Evolutionary conservation across 2,888 invertebrate species (phyloP), one percentile per base, ranked within the genome.

Genomic region (Chydorus sphaericus): DNA sequence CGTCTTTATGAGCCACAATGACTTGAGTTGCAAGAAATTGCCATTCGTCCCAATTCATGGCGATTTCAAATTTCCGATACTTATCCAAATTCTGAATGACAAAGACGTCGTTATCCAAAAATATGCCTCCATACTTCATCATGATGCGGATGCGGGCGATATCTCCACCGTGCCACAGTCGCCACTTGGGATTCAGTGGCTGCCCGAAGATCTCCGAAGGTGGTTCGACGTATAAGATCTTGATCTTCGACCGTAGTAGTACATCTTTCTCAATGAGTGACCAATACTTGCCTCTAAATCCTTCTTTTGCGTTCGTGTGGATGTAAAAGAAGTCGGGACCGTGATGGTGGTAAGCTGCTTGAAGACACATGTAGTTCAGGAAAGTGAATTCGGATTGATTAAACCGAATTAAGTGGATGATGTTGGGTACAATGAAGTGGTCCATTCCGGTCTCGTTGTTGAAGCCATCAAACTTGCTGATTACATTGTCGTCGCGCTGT

Each of bases 71-170:
- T 51, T 62, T 62, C 29, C 67, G 61, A 53, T 64, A 66, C 18
- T 60, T 54, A 55, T 67, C 62, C 39, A 68, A 57, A 10, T 62
- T 63, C 44, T 63, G 61, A 10, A 68, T 61, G 16, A 68, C 59
- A 59, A 62, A 67, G 7, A 63, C 60, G 56, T 68, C 68, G 38
- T 64, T 65, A 57, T 68, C 68, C 36, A 68, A 59, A 57, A 62
- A 68, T 52, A 68, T 68, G 14, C 68, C 68, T 7, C 68, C 68
- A 54, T 63, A 63, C 49, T 62, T 54, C 61, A 61, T 63, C 38
- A 68, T 56, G 23, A 67, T 60, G n/a, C 61, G 55, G n/a, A 68
- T 60, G 18, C 60, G 33, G 11, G 57, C 57, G 29, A 60, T 38
- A 49, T 60, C 60, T 8, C 59, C 60, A 10, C 53, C 59, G 37